Percentiles rank a stretch among this genome's conserved stretches.
phyloP scores from a whole-genome alignment of 2,888 invertebrate genomes.

The Phragmatobia fuliginosa region DNA sequence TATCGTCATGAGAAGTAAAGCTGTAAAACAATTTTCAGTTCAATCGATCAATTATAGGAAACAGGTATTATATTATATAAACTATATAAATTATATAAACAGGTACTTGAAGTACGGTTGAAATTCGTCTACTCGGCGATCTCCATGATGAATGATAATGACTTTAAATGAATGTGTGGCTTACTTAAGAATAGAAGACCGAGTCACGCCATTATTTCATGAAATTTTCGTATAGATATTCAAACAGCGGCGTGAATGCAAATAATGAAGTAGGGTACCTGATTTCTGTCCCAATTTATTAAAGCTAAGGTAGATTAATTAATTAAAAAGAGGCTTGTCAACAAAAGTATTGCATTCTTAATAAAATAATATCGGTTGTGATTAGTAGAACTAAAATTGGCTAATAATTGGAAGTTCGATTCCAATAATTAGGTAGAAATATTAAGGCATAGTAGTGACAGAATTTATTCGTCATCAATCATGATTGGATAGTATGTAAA shows the following conservation, averaged over 20 bases:
- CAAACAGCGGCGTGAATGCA: background rate
- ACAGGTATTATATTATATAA: too few species aligned
- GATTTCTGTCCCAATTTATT: background rate
- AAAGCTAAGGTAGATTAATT: background rate
- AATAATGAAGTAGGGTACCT: background rate
- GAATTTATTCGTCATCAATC: too few species aligned
- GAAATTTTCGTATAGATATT: background rate
- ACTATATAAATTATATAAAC: too few species aligned
- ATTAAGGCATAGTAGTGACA: background rate
- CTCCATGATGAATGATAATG: too few species aligned
- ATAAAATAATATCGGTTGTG: background rate
- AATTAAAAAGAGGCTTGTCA: background rate
- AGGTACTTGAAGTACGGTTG: background rate
- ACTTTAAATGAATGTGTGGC: background rate
- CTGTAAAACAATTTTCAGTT: too few species aligned
- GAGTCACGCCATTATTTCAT: background rate
- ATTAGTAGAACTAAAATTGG: background rate
- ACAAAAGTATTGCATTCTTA: background rate
- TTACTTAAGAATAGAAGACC: background rate
- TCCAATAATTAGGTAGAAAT: background rate
- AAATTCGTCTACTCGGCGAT: background rate
- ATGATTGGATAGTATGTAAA: too few species aligned
- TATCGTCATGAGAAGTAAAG: too few species aligned
- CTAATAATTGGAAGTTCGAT: background rate
- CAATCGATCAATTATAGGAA: too few species aligned